phyloP scores from a whole-genome alignment of 2,797 vertebrate genomes.

The Sebastes kiyomatsui region DNA sequence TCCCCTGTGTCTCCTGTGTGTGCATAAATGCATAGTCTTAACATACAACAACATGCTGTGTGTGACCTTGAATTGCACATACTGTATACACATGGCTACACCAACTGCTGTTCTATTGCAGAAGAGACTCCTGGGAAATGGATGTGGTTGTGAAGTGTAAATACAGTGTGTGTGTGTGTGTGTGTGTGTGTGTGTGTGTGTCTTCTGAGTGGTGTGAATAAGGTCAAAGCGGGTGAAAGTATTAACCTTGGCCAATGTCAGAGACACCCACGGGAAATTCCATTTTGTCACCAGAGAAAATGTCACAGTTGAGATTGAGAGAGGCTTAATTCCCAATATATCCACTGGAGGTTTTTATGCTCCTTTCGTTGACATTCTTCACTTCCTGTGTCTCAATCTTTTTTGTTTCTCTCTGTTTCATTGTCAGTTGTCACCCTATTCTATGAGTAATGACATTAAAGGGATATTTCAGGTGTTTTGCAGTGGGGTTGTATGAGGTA shows the following conservation, averaged over 20 bases:
- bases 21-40: too few species aligned
- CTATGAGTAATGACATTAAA: not conserved
- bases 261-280: slow-evolving; percentile 20
- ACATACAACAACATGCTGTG: not conserved
- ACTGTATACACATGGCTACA: not conserved
- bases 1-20: not conserved
- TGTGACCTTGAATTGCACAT: not conserved
- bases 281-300: slow-evolving; percentile 7
- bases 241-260: slow-evolving; percentile 32
- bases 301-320: slow-evolving; percentile 8
- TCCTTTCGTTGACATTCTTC: not conserved
- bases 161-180: not conserved
- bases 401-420: not conserved
- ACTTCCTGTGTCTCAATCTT: not conserved
- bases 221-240: not conserved
- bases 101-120: not conserved
- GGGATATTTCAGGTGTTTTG: too few species aligned
- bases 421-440: too few species aligned
- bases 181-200: not conserved
- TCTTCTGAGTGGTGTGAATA: not conserved
- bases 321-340: not conserved
- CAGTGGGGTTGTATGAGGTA: too few species aligned
- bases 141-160: slow-evolving; percentile 10
- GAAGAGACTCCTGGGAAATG: not conserved
- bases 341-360: not conserved